Evolutionary conservation across 2,888 invertebrate genomes (phyloP).

Genomic region (Troilus luridus): DNA sequence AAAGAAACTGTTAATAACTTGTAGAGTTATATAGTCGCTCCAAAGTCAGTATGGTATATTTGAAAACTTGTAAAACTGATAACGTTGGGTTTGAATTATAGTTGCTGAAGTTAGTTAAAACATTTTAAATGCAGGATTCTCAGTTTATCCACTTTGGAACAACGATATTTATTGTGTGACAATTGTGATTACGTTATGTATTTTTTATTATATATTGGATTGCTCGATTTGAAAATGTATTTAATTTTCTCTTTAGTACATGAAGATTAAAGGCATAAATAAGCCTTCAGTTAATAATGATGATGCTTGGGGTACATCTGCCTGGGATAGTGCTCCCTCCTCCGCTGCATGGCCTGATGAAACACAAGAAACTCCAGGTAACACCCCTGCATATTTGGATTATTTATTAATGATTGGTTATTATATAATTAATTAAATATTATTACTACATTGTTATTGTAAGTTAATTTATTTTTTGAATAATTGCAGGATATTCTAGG

Average conservation of each 20-base stretch:
- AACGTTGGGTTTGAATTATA: too few relatives aligned
- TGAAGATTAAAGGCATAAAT: conserved; percentile 59
- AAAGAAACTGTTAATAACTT: too few relatives aligned
- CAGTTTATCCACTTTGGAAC: too few relatives aligned
- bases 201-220: background rate
- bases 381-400: background rate
- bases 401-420: background rate
- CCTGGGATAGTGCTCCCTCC: conserved; percentile 73
- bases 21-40: too few relatives aligned
- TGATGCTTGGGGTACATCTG: conserved; percentile 74
- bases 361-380: conserved; percentile 61
- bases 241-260: conserved; percentile 52
- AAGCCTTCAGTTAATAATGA: conserved; percentile 46
- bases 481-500: conserved; percentile 69
- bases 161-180: too few relatives aligned
- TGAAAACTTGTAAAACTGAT: too few relatives aligned
- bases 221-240: background rate
- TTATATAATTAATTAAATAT: too few relatives aligned
- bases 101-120: too few relatives aligned
- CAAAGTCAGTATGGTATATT: too few relatives aligned
- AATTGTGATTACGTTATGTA: background rate
- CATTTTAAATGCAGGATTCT: too few relatives aligned
- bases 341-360: conserved; percentile 70
- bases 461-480: conserved; percentile 31
- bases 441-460: background rate